Conservation (phyloP, 2,797 vertebrate genomes). For the Enteromius mattozi region DNA sequence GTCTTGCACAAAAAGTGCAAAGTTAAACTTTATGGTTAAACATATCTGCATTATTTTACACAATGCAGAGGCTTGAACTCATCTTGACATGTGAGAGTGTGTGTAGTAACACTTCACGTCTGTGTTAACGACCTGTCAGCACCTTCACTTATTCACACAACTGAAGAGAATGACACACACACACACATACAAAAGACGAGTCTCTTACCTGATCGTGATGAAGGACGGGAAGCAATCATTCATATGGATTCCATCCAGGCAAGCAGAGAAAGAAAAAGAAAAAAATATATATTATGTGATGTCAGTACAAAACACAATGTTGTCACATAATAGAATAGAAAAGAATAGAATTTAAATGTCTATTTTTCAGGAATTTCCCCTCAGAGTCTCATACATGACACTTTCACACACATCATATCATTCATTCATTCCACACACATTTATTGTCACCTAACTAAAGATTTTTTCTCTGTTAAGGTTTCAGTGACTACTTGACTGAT, state of each 20-base stretch:
- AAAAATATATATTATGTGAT: conserved; percentile 5
- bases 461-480: not conserved
- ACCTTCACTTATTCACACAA: not conserved
- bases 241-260: not conserved
- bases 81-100: not conserved
- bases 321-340: not conserved
- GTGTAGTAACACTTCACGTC: not conserved
- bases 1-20: too few relatives aligned
- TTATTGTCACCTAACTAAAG: not conserved
- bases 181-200: not conserved
- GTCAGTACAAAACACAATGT: not conserved
- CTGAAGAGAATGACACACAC: not conserved
- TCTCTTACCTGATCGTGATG: conserved; percentile 46
- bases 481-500: not conserved
- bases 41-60: not conserved
- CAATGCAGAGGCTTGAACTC: not conserved
- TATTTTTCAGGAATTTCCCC: not conserved
- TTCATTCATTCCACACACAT: not conserved
- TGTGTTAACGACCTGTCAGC: conserved; percentile 2
- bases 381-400: not conserved
- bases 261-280: conserved; percentile 14
- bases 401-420: not conserved
- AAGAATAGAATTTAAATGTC: too few relatives aligned
- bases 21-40: not conserved
- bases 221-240: not conserved